Percentiles rank a stretch among this genome's conserved stretches.
Conservation (phyloP, 2,888 invertebrate species). For the Rhagium mordax region DNA sequence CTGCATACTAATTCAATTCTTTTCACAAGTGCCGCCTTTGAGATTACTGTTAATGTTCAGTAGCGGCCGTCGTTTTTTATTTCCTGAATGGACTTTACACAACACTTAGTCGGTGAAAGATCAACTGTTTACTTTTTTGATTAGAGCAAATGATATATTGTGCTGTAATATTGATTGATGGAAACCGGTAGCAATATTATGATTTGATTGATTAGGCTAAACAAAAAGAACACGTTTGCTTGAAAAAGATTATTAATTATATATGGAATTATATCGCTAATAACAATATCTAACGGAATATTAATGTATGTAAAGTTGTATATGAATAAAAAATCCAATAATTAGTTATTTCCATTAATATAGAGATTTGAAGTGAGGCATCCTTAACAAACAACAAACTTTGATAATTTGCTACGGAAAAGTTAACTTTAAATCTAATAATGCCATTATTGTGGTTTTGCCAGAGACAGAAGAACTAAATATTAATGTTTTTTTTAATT, state of each 20-base stretch:
- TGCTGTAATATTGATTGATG: not conserved
- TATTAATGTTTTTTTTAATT: too few species aligned
- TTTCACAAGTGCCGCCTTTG: constrained; percentile 5
- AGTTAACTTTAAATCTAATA: too few species aligned
- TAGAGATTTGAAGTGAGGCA: too few species aligned
- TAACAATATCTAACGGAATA: not conserved
- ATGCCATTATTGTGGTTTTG: too few species aligned
- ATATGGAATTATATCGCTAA: not conserved
- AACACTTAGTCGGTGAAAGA: constrained; percentile 5
- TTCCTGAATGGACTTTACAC: not conserved
- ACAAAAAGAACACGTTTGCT: not conserved
- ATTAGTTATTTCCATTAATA: not conserved
- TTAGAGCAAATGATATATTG: not conserved
- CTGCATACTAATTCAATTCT: constrained; percentile 11
- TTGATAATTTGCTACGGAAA: too few species aligned
- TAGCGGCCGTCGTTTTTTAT: not conserved
- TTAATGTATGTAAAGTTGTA: not conserved
- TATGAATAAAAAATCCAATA: not conserved
- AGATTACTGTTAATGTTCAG: constrained; percentile 2
- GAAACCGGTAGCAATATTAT: not conserved
- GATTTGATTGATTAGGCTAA: not conserved
- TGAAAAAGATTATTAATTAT: not conserved
- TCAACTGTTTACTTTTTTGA: not conserved
- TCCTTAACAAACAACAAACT: too few species aligned
- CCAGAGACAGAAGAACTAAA: too few species aligned